Evolutionary conservation across 2,888 invertebrate species (phyloP), one percentile per base, ranked within the genome.

Genomic region (Bombylius major): DNA sequence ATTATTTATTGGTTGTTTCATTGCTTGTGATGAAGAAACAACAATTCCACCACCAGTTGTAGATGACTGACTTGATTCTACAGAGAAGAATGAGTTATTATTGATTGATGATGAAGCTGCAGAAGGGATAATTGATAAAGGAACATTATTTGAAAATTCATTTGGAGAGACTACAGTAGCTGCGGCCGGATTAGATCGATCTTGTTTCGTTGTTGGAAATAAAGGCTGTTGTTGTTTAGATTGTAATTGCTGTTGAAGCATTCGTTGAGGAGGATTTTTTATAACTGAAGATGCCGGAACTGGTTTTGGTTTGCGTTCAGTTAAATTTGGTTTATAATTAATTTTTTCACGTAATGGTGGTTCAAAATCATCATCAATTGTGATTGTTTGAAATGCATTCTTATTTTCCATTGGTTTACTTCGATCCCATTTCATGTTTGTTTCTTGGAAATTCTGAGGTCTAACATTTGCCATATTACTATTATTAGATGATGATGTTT

Each of bases 271-370:
- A 34, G 23, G 5, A 36, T 14, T 23, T 34, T 50, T 34, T 47
- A 23, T 23, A 2, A 34, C 12, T 50, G 44, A 14, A 11, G 42
- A 9, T 51, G 31, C 14, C 47, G 23, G 51, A 14, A 47, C 9
- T 39, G 52, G 44, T 14, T 47, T 53, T 51, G 49, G 45, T 55
- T 66, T 65, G 53, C 68, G 65, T 39, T 69, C 67, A 14, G 67
- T 61, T 39, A 65, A 59, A 60, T 65, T 65, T 8, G 65, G 65
- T 56, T 63, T 64, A 47, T 63, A 64, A 11, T 62, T 55, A 45
- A 62, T 60, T 58, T 64, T 66, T 39, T 65, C 65, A n/a, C 60
- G 51, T 46, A 54, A 31, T 11, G 60, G 57, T 33, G 55, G 54
- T 23, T 59, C 58, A 45, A 56, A 50, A 42, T 60, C 59, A 36